These are phyloP conservation scores for Heliornis fulica DNA, from an alignment of 2,113 vertebrate species.

Conservation along the genomic window DNA sequence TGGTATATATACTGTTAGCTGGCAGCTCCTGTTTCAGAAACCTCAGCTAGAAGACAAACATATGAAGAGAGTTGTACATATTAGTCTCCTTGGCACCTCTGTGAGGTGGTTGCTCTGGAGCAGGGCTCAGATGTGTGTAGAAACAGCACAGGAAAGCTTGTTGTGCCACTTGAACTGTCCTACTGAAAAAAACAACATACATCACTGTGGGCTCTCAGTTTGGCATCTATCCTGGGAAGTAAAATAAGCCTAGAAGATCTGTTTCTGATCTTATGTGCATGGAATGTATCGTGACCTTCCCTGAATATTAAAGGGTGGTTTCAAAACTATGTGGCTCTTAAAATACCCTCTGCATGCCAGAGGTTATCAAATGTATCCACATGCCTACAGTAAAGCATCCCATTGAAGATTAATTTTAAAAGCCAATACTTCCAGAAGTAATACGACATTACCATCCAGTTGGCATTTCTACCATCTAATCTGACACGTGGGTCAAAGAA, in stretches of 20 bases:
- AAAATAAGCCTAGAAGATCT: slow-evolving; percentile 1
- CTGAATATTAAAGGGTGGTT: slow-evolving; percentile 13
- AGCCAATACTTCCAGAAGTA: slow-evolving; percentile 42
- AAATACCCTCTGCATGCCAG: slow-evolving; percentile 28
- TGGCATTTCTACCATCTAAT: slow-evolving; percentile 31
- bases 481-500: neutral
- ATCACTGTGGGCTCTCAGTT: neutral
- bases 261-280: slow-evolving; percentile 17
- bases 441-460: slow-evolving; percentile 8
- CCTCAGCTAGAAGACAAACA: neutral
- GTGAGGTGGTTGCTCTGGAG: neutral
- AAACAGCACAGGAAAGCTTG: neutral
- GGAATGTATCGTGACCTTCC: slow-evolving; percentile 27
- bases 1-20: neutral
- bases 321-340: slow-evolving; percentile 23
- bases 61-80: neutral
- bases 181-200: neutral
- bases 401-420: slow-evolving; percentile 28
- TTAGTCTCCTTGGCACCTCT: neutral
- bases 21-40: neutral
- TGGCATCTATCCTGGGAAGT: neutral
- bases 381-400: neutral
- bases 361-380: slow-evolving; percentile 13
- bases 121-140: neutral
- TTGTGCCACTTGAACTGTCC: neutral